phyloP scores from a whole-genome alignment of 2,888 invertebrate species.

The Morpho helenor region DNA sequence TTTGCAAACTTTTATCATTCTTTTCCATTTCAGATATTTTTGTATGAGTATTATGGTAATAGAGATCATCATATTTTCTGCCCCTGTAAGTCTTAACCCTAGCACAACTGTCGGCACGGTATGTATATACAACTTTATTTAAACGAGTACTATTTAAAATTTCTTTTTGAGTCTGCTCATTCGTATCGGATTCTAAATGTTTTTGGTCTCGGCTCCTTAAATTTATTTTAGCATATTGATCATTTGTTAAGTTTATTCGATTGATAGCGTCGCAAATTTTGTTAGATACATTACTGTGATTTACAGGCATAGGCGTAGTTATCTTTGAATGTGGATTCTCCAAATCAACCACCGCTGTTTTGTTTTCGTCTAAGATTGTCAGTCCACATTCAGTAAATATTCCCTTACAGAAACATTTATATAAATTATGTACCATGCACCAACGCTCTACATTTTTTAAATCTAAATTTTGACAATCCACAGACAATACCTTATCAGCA shows the following conservation, averaged over 20 bases:
- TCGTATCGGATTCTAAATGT: not conserved
- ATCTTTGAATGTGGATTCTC: not conserved
- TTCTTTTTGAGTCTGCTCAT: not conserved
- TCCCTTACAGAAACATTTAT: conserved; percentile 83
- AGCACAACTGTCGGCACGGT: conserved; percentile 30
- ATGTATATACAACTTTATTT: not conserved
- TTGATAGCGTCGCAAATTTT: not conserved
- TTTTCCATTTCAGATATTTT: conserved; percentile 58
- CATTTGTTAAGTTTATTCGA: not conserved
- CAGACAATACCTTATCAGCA: conserved; percentile 35
- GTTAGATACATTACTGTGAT: not conserved
- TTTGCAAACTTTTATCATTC: conserved; percentile 48
- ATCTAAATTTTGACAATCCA: conserved; percentile 45
- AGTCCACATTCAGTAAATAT: conserved; percentile 41
- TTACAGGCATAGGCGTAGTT: not conserved
- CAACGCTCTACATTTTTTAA: conserved; percentile 76
- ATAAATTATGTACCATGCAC: conserved; percentile 83
- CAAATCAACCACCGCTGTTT: conserved; percentile 5
- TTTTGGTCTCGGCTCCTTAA: not conserved
- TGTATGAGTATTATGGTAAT: conserved; percentile 48
- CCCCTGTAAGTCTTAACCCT: conserved; percentile 43
- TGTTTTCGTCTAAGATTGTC: conserved; percentile 12
- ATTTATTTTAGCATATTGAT: too few relatives aligned
- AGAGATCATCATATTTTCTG: conserved; percentile 45
- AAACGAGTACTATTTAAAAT: not conserved